Evolutionary conservation across 2,888 invertebrate species (phyloP).

Genomic region (Diaperis boleti): DNA sequence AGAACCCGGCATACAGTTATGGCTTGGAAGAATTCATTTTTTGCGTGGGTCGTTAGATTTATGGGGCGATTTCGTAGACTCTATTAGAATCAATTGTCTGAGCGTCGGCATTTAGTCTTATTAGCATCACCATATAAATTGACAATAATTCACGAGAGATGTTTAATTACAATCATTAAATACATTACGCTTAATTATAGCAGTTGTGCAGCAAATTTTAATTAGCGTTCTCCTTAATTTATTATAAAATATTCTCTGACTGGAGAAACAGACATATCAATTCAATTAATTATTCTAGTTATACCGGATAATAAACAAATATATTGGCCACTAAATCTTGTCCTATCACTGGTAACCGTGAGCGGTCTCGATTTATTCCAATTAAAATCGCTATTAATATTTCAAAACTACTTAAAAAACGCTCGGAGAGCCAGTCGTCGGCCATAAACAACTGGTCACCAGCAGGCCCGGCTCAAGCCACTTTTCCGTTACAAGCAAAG

Average conservation of each 20-base stretch:
- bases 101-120: conserved; percentile 30
- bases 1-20: too few relatives aligned
- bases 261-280: conserved; percentile 41
- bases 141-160: conserved; percentile 40
- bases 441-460: conserved; percentile 43
- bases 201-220: conserved; percentile 41
- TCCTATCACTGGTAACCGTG: conserved; percentile 42
- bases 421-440: conserved; percentile 43
- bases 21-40: too few relatives aligned
- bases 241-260: conserved; percentile 41
- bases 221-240: conserved; percentile 39
- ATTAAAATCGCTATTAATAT: conserved; percentile 56
- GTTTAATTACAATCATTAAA: conserved; percentile 42
- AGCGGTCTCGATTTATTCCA: conserved; percentile 55
- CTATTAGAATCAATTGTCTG: conserved; percentile 38
- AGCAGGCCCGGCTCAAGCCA: too few relatives aligned
- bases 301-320: conserved; percentile 40
- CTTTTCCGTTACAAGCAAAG: too few relatives aligned
- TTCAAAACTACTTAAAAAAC: conserved; percentile 52
- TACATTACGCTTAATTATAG: conserved; percentile 41
- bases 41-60: conserved; percentile 5
- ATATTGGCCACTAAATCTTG: conserved; percentile 39
- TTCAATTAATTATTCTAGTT: conserved; percentile 41
- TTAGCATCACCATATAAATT: conserved; percentile 40
- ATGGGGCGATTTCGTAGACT: conserved; percentile 5